phyloP scores from a whole-genome alignment of 2,888 invertebrate genomes.

The Pyralis farinalis region DNA sequence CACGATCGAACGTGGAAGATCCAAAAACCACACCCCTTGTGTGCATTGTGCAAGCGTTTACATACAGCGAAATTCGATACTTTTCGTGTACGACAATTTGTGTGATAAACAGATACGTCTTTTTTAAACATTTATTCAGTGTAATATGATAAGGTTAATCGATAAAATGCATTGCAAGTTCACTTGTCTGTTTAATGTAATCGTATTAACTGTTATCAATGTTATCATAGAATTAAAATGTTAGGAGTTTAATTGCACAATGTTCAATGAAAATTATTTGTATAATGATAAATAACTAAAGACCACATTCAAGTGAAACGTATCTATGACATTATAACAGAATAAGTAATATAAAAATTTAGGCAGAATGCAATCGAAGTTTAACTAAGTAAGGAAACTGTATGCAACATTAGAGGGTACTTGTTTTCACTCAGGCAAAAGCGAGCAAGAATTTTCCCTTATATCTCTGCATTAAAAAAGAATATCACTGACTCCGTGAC shows the following conservation, averaged over 20 bases:
- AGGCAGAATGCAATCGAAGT: no score
- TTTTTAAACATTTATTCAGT: slow-evolving; percentile 33
- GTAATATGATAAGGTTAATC: slow-evolving; percentile 44
- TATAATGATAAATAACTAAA: no score
- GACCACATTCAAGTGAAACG: no score
- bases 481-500: no score
- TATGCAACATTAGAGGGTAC: no score
- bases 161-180: slow-evolving; percentile 56
- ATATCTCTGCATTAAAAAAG: no score
- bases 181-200: slow-evolving; percentile 61
- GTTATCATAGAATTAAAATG: slow-evolving; percentile 59
- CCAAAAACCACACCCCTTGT: slow-evolving; percentile 7
- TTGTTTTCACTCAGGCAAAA: no score
- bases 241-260: slow-evolving; percentile 58
- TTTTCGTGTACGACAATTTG: slow-evolving; percentile 3
- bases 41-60: slow-evolving; percentile 1
- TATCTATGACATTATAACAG: no score
- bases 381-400: no score
- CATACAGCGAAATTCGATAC: slow-evolving; percentile 1
- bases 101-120: slow-evolving; percentile 43
- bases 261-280: slow-evolving; percentile 54
- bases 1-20: not conserved
- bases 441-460: no score
- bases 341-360: no score
- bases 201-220: slow-evolving; percentile 65